phyloP scores from a whole-genome alignment of 2,797 vertebrate species.

The Phalloptychus januarius region DNA sequence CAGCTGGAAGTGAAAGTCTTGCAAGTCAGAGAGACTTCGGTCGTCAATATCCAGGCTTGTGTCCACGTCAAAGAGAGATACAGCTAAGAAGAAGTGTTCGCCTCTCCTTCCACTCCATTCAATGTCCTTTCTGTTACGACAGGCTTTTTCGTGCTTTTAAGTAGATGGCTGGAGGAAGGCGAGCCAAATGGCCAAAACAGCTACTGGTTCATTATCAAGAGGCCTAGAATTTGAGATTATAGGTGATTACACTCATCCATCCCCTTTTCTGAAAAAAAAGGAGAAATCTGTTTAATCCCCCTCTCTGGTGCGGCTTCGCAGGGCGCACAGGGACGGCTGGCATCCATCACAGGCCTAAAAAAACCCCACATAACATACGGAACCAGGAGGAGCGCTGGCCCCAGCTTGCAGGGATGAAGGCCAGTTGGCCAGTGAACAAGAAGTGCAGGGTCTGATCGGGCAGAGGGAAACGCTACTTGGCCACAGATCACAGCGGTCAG shows the following conservation, averaged over 20 bases:
- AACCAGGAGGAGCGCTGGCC: conserved; percentile 83
- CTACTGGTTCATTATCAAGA: conserved; percentile 79
- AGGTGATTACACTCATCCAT: conserved; percentile 81
- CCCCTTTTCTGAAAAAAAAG: conserved; percentile 73
- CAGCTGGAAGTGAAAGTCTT: conserved; percentile 73
- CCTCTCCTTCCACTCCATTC: conserved; percentile 40
- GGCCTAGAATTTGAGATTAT: conserved; percentile 85
- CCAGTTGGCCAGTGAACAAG: conserved; percentile 84
- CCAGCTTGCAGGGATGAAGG: conserved; percentile 68
- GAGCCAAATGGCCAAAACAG: conserved; percentile 68
- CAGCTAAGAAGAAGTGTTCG: conserved; percentile 22
- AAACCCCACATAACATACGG: conserved; percentile 80
- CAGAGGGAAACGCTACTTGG: conserved; percentile 82
- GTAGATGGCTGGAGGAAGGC: conserved; percentile 64
- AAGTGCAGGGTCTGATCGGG: conserved; percentile 81
- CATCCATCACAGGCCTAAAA: conserved; percentile 79
- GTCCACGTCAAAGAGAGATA: conserved; percentile 44
- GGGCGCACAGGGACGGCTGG: conserved; percentile 75
- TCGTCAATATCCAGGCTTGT: conserved; percentile 38
- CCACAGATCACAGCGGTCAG: conserved; percentile 85
- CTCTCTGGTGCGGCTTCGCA: conserved; percentile 77
- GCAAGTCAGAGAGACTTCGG: conserved; percentile 58
- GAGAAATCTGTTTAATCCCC: conserved; percentile 80
- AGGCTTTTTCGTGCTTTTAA: conserved; percentile 62
- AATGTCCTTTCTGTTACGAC: conserved; percentile 51